Base-by-base conservation (phyloP, 2,113 vertebrate species). In the Cnemophilus loriae region DNA sequence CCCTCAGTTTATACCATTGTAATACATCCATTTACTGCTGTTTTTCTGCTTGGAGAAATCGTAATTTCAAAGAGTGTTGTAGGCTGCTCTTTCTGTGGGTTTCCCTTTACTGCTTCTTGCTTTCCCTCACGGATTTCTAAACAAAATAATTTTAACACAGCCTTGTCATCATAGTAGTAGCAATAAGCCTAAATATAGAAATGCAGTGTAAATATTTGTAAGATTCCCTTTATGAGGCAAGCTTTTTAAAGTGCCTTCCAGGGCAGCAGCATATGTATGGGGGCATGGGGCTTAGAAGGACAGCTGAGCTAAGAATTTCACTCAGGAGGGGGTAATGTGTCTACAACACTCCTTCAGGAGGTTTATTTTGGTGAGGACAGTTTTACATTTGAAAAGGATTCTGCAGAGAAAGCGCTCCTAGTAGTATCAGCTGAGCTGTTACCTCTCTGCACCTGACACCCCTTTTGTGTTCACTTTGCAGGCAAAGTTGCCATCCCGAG, bases 51-150 rank as follows among this genome's bases (percentile, higher is more conserved):
- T 82, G 10, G 28, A 80, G 37, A 89, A 70, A 74, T 33, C 19
- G 69, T 82, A 41, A 59, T 87, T 85, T 77, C 23, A 80, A 37
- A 53, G 35, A 73, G 64, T 60, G 33, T 57, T 70, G 16, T 52
- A 67, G 33, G 26, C 83, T 81, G 41, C 60, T 81, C 22, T 50
- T 33, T 89, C 21, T 53, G 27, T 75, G 17, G 39, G 15, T 33
- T 94, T 96, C 50, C 63, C 33, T 70, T 88, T 88, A 32, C 50
- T 46, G 41, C 53, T 55, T 52, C 39, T 88, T 89, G 30, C 69
- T 91, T 91, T 93, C 37, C 64, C 85, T 81, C 35, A 28, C 30
- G 37, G 55, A 67, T 95, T 78, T 84, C 61, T 55, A 94, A 24
- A 37, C 50, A 47, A 85, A 95, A 87, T 74, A 0, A 32, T 79